Conservation (phyloP, 2,113 vertebrate genomes). For the Colinus virginianus region DNA sequence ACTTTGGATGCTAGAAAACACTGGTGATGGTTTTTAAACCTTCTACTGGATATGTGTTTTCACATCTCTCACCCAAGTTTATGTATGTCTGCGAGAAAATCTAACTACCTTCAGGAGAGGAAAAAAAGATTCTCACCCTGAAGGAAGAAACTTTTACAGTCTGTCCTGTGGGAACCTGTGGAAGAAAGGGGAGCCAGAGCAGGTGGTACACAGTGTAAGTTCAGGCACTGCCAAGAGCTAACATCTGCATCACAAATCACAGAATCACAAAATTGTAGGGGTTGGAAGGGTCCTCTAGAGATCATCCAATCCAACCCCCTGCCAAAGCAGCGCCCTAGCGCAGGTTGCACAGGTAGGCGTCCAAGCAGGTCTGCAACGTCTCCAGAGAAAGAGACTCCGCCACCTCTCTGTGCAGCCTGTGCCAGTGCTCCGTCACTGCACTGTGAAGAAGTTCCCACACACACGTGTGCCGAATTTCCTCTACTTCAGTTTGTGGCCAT, state of each 20-base stretch:
- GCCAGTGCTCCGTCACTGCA: too few species aligned
- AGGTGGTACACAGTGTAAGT: not conserved
- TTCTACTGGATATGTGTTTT: not conserved
- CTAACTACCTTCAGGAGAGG: not conserved
- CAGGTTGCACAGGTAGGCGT: too few species aligned
- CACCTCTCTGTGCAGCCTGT: too few species aligned
- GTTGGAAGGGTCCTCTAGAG: too few species aligned
- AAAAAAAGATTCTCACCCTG: not conserved
- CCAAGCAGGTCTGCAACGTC: too few species aligned
- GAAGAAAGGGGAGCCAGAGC: not conserved
- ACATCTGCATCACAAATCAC: not conserved
- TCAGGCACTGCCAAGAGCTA: not conserved
- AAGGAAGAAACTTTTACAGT: not conserved
- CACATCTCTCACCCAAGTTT: not conserved
- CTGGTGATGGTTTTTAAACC: not conserved
- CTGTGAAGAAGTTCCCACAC: too few species aligned
- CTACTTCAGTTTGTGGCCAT: too few species aligned
- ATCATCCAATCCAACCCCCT: too few species aligned
- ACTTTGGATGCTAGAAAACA: not conserved
- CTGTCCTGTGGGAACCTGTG: not conserved
- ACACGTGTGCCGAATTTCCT: too few species aligned
- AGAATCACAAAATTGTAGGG: too few species aligned
- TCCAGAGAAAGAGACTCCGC: too few species aligned
- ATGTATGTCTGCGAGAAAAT: not conserved
- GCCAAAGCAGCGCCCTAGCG: too few species aligned